A percentile compares a stretch with the other conserved stretches of the same genome.
Conservation (phyloP, 2,113 vertebrate species). For the Syrrhaptes paradoxus region DNA sequence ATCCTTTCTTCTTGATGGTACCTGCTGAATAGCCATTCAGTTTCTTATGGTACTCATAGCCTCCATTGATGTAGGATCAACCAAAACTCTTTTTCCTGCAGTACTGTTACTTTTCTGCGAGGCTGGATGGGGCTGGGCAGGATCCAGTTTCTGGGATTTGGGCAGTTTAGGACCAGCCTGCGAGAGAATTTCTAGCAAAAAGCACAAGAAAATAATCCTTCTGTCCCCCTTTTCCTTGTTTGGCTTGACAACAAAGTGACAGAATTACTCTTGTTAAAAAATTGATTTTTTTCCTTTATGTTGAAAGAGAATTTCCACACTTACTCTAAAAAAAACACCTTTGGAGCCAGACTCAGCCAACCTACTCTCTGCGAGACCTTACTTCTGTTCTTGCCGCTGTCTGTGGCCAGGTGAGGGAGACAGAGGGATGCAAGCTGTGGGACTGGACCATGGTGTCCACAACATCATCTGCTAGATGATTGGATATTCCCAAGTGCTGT, state of each 20-base stretch:
- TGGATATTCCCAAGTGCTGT: neutral
- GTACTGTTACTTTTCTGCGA: neutral
- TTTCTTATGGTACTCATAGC: neutral
- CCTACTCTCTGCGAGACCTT: fast-evolving
- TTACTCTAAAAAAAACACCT: neutral
- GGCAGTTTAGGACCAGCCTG: neutral
- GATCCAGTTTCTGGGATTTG: neutral
- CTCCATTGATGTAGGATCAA: neutral
- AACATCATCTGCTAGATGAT: neutral
- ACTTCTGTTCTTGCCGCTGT: neutral
- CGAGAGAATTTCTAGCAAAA: neutral
- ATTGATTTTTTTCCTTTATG: neutral
- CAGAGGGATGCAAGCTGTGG: neutral
- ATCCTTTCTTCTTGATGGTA: neutral
- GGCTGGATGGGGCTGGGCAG: neutral
- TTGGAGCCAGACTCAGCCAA: neutral
- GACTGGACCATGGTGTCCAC: neutral
- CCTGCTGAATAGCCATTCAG: neutral
- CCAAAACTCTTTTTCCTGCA: neutral
- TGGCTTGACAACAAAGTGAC: neutral
- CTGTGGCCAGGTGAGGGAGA: neutral
- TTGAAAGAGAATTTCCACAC: neutral
- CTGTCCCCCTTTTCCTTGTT: neutral
- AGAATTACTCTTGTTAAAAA: neutral
- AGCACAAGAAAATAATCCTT: neutral